Evolutionary conservation across 2,888 invertebrate species (phyloP), one percentile per base, ranked within the genome.

Genomic region (Drosophila cognata): DNA sequence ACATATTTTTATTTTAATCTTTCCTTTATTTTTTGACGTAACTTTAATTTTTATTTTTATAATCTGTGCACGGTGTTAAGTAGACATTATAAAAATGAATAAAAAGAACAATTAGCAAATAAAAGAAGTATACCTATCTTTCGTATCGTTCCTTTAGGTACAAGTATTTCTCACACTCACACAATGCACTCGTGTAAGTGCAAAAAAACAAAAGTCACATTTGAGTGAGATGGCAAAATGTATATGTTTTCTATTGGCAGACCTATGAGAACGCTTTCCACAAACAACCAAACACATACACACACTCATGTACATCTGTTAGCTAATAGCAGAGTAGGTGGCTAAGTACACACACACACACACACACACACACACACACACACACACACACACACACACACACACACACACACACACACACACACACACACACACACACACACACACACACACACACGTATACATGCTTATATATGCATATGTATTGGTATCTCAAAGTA

Each of bases 141-240:
- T 21, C 41, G 41, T 0, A 4, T 16, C 13, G 21, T 21, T 16
- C 7, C 4, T 8, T 46, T 7, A 46, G 7, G 21, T 46, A 21
- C 7, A 16, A 16, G 46, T 46, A 46, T 46, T 46, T 46, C 7
- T 1, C 29, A 21, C 21, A 41, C 21, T 4, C 28, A 53, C 16
- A 18, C 28, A 18, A 29, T 13, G 8, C 8, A 28, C 13, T 25
- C 28, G 31, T 21, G 57, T 13, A 36, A 36, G 13, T 58, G 46
- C 28, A 35, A 41, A 46, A 29, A 71, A 58, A 25, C 25, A 25
- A 52, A 67, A 64, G 63, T 43, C 38, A 33, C 31, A 75, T 76
- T 76, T 72, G 60, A 76, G 71, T 51, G 74, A 77, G 74, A 77
- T 43, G 36, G 61, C 71, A 62, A 29, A 50, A 50, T 62, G 48